phyloP scores from a whole-genome alignment of 2,888 invertebrate species.

The Thysanoteuthis rhombus region DNA sequence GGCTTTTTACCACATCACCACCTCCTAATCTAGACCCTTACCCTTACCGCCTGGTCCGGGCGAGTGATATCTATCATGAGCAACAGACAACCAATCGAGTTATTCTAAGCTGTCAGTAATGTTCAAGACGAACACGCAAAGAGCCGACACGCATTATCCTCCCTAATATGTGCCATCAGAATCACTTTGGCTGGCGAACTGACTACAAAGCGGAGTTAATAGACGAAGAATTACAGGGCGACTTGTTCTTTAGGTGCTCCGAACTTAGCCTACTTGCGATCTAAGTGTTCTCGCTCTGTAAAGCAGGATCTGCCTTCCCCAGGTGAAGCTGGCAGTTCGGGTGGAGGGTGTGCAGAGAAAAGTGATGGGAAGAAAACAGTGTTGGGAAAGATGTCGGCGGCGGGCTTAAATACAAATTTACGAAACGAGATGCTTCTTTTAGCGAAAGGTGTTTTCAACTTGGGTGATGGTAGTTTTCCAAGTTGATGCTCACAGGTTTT shows the following conservation, averaged over 20 bases:
- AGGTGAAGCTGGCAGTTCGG: background rate
- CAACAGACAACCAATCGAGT: background rate
- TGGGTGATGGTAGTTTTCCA: background rate
- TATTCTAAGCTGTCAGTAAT: background rate
- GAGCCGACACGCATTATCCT: background rate
- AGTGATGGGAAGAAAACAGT: background rate
- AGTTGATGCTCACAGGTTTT: background rate
- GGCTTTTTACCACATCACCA: background rate
- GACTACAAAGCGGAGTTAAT: background rate
- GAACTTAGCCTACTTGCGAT: constrained; percentile 12
- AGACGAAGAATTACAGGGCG: constrained; percentile 12
- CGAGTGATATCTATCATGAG: background rate
- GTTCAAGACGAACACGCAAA: background rate
- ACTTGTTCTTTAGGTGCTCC: constrained; percentile 12
- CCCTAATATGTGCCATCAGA: background rate
- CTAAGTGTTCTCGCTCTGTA: background rate
- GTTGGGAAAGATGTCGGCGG: background rate
- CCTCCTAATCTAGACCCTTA: background rate
- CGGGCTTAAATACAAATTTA: background rate
- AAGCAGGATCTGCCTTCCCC: background rate
- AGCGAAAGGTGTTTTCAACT: background rate
- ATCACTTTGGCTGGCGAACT: background rate
- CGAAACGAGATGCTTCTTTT: background rate
- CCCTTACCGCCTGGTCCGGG: background rate
- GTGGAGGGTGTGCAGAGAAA: background rate